phyloP scores from a whole-genome alignment of 30 jellyfish, hydroid and myxozoan species.

The Cassiopea andromeda region DNA sequence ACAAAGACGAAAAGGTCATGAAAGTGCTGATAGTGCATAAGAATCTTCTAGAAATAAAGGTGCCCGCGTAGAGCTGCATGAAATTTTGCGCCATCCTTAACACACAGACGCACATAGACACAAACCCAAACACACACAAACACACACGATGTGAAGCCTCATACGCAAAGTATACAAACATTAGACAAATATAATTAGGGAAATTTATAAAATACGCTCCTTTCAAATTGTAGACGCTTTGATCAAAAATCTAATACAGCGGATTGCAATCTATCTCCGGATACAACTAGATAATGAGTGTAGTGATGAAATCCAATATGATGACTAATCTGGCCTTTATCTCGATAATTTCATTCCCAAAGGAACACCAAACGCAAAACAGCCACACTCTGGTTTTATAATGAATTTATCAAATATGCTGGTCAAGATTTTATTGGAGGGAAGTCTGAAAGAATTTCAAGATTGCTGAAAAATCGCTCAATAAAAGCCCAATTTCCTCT shows the following conservation, averaged over 20 bases:
- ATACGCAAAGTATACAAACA: too few species aligned
- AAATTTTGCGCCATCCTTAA: too few species aligned
- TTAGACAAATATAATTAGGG: too few species aligned
- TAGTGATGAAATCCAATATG: neutral
- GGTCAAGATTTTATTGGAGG: neutral
- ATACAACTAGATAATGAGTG: neutral
- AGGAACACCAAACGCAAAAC: neutral
- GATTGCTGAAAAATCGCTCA: conserved; percentile 14
- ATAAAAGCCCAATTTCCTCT: conserved; percentile 14
- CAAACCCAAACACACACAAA: too few species aligned
- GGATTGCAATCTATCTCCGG: neutral
- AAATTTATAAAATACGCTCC: too few species aligned
- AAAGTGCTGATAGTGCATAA: too few species aligned
- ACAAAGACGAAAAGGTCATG: too few species aligned
- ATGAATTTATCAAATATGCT: conserved; percentile 7
- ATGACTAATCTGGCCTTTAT: neutral
- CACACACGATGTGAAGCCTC: too few species aligned
- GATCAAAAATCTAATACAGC: neutral
- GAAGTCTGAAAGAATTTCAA: conserved; percentile 3
- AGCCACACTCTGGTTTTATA: neutral
- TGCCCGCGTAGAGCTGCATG: too few species aligned
- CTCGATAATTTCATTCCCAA: conserved; percentile 11
- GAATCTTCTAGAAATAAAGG: too few species aligned
- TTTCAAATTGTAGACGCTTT: too few species aligned
- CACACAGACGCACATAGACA: too few species aligned